phyloP scores from a whole-genome alignment of 2,888 invertebrate species.

The Yponomeuta malinellus region DNA sequence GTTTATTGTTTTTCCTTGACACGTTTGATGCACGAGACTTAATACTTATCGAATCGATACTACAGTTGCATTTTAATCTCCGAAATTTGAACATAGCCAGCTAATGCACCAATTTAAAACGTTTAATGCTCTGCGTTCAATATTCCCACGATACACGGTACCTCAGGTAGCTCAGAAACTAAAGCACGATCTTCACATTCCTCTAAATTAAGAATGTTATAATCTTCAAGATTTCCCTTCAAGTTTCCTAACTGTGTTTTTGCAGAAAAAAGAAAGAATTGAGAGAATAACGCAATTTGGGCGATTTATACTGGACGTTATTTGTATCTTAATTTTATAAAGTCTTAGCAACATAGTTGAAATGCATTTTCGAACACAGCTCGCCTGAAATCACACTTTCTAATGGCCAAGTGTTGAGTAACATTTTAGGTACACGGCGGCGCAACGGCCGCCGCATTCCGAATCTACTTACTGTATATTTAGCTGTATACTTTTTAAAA shows the following conservation, averaged over 20 bases:
- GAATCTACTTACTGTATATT: conserved; percentile 26
- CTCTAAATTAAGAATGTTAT: too few species aligned
- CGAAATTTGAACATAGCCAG: too few species aligned
- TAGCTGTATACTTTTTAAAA: too few species aligned
- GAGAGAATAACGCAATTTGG: too few species aligned
- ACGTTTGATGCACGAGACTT: background rate
- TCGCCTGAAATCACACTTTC: conserved; percentile 57
- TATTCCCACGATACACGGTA: too few species aligned
- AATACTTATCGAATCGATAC: background rate
- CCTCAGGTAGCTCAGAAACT: too few species aligned
- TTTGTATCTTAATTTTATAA: background rate
- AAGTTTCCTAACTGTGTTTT: too few species aligned
- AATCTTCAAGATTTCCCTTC: too few species aligned
- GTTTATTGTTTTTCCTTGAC: background rate
- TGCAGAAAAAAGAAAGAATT: too few species aligned
- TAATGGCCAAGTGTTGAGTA: conserved; percentile 51
- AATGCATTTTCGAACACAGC: conserved; percentile 48
- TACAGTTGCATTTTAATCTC: background rate
- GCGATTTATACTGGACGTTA: background rate
- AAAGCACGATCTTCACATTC: too few species aligned
- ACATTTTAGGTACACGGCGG: conserved; percentile 37
- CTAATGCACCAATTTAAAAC: too few species aligned
- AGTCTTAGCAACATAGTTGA: conserved; percentile 27
- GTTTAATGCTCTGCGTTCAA: too few species aligned
- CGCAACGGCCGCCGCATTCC: conserved; percentile 35